Conservation (phyloP, 23 tunicate species). For the Ascidia mentula region DNA sequence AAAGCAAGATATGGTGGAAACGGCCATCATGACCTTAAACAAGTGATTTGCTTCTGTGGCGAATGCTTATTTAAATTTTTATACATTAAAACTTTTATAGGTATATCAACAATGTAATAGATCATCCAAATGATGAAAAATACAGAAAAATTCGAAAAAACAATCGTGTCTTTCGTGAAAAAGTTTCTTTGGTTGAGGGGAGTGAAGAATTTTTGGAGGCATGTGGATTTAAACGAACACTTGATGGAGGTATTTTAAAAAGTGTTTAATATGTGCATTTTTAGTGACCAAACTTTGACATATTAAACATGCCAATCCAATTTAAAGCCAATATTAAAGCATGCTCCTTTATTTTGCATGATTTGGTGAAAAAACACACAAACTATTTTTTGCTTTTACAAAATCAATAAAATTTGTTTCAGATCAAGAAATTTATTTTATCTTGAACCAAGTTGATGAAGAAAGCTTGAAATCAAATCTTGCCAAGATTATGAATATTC, state of each 20-base stretch:
- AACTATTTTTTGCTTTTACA: too few species aligned
- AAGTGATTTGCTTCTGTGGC: too few species aligned
- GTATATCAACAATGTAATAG: constrained; percentile 65
- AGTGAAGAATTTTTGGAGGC: constrained; percentile 75
- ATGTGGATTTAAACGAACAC: constrained; percentile 57
- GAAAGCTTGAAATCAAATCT: constrained; percentile 47
- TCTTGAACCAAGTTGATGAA: constrained; percentile 20
- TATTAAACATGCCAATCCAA: too few species aligned
- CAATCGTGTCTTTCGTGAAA: constrained; percentile 56
- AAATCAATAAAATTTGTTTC: constrained; percentile 7
- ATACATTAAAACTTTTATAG: constrained; percentile 13
- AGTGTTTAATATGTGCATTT: too few species aligned
- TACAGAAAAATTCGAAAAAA: constrained; percentile 70
- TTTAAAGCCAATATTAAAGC: too few species aligned
- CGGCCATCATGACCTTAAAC: constrained; percentile 51
- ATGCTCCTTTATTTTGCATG: too few species aligned
- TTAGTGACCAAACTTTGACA: too few species aligned
- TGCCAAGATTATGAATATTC: constrained; percentile 9
- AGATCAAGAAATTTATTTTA: constrained; percentile 60
- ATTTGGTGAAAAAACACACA: too few species aligned
- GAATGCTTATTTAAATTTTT: not conserved
- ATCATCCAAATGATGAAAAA: constrained; percentile 67
- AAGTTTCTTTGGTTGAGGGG: constrained; percentile 64
- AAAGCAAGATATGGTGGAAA: constrained; percentile 34
- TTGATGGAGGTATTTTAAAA: constrained; percentile 22